Percentiles rank a stretch among this genome's conserved stretches.
These are phyloP conservation scores for Seriola quinqueradiata DNA, from an alignment of 2,113 vertebrate genomes.

Conservation along the genomic window DNA sequence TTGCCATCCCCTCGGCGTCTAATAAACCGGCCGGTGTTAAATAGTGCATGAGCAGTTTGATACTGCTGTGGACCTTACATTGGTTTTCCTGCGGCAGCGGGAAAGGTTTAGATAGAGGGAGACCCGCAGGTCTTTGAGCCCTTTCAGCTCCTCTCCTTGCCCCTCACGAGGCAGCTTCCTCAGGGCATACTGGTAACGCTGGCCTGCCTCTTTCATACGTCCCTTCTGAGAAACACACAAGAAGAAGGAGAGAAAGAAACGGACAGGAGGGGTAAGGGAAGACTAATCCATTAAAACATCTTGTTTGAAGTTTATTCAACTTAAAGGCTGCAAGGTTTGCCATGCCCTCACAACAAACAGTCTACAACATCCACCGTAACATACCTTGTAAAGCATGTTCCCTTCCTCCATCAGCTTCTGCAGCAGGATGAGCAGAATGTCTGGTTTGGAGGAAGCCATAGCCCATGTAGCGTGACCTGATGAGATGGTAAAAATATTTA, in stretches of 20 bases:
- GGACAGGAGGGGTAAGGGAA: not conserved
- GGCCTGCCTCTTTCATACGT: conserved; percentile 98
- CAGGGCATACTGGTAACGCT: conserved; percentile 97
- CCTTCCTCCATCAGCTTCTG: conserved; percentile 99
- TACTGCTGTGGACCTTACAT: conserved; percentile 84
- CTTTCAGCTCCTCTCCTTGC: conserved; percentile 94
- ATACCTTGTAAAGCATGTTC: conserved; percentile 95
- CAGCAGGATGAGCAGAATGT: conserved; percentile 97
- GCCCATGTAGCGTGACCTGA: conserved; percentile 98
- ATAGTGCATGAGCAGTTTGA: conserved; percentile 65
- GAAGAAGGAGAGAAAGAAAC: conserved; percentile 8
- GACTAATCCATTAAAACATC: not conserved
- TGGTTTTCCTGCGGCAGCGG: conserved; percentile 97
- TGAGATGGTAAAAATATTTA: conserved; percentile 56
- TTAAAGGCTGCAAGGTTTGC: not conserved
- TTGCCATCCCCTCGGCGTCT: conserved; percentile 38
- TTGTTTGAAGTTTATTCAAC: not conserved
- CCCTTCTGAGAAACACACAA: conserved; percentile 88
- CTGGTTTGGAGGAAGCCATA: conserved; percentile 99
- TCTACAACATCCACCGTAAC: not conserved
- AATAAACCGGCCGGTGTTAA: conserved; percentile 57
- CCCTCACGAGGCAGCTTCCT: conserved; percentile 96
- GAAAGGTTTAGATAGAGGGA: conserved; percentile 96
- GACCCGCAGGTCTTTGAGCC: conserved; percentile 93
- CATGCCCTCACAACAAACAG: not conserved